A percentile compares a stretch with the other conserved stretches of the same genome.
These are phyloP conservation scores for Aphodius granarius DNA, from an alignment of 2,888 invertebrate genomes.

Conservation along the genomic window DNA sequence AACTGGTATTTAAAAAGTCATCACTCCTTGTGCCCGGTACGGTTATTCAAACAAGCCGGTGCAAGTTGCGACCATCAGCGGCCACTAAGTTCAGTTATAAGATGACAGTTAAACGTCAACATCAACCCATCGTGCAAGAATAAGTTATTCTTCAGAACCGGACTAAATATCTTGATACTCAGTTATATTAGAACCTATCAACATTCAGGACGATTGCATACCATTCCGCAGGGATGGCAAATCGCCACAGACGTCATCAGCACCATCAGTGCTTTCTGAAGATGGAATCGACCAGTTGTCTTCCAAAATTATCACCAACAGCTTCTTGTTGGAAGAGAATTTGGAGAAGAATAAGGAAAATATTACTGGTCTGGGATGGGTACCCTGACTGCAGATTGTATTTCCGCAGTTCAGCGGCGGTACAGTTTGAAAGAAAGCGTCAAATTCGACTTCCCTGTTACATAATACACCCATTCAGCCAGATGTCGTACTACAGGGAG, in stretches of 20 bases:
- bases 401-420: conserved; percentile 46
- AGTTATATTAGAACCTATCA: background rate
- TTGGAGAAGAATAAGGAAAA: conserved; percentile 44
- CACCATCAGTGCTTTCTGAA: conserved; percentile 15
- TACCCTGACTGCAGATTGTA: conserved; percentile 43
- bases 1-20: no score
- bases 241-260: background rate
- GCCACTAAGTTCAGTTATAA: background rate
- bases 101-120: background rate
- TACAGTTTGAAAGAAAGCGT: conserved; percentile 46
- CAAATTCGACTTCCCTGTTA: conserved; percentile 45
- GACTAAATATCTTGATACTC: background rate
- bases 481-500: conserved; percentile 25
- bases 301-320: conserved; percentile 48
- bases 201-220: background rate
- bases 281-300: conserved; percentile 31
- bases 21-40: no score
- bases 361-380: conserved; percentile 41
- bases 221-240: background rate
- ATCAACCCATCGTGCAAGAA: background rate
- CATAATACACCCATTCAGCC: conserved; percentile 50
- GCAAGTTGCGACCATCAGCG: background rate
- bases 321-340: conserved; percentile 39
- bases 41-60: no score
- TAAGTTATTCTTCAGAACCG: background rate